Evolutionary conservation across 2,797 vertebrate genomes (phyloP).

Genomic region (Anguilla megastoma): DNA sequence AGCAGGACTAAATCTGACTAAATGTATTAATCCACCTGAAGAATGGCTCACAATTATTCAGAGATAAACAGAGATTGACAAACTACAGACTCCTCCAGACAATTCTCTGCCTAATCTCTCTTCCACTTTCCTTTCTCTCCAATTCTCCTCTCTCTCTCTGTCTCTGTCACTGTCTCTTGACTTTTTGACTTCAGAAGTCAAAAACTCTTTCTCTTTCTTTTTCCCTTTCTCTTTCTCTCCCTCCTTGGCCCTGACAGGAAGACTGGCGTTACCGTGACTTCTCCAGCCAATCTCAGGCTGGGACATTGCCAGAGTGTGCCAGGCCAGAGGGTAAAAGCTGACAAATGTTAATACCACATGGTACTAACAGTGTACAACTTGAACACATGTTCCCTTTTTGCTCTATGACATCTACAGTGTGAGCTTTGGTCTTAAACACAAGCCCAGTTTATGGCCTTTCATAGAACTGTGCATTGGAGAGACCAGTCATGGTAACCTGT

Average conservation of each 20-base stretch:
- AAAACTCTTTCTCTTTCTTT: neutral
- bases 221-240: neutral
- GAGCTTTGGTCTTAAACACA: neutral
- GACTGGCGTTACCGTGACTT: neutral
- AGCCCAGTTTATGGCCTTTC: neutral
- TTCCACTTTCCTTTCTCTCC: too few relatives aligned
- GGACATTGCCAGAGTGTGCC: neutral
- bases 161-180: too few relatives aligned
- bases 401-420: neutral
- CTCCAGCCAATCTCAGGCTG: neutral
- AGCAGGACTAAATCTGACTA: conserved; percentile 71
- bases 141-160: too few relatives aligned
- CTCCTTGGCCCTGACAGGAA: neutral
- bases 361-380: neutral
- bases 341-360: neutral
- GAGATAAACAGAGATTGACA: neutral
- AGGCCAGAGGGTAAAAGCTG: neutral
- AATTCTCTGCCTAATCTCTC: too few relatives aligned
- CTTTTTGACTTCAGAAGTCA: too few relatives aligned
- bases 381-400: neutral
- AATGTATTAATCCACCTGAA: conserved; percentile 74
- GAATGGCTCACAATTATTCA: conserved; percentile 14
- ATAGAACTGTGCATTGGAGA: neutral
- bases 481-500: neutral
- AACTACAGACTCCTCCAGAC: neutral